Evolutionary conservation across 2,797 vertebrate genomes (phyloP).

Genomic region (Microchirus variegatus): DNA sequence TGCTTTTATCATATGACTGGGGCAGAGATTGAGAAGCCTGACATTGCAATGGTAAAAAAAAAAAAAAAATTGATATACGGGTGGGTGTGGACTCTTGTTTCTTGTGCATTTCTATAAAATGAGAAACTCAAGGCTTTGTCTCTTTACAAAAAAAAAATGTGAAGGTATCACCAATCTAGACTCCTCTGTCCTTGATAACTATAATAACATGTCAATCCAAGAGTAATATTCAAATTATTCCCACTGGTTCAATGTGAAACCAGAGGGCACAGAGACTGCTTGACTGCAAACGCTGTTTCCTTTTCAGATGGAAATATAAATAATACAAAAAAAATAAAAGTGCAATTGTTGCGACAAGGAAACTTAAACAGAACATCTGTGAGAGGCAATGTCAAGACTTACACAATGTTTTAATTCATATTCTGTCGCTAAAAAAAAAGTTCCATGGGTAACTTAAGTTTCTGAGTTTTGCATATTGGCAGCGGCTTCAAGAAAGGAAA

Average conservation of each 20-base stretch:
- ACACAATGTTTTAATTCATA: slow-evolving; percentile 11
- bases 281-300: slow-evolving; percentile 16
- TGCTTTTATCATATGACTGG: not conserved
- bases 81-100: slow-evolving; percentile 4
- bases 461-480: not conserved
- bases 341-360: slow-evolving; percentile 26
- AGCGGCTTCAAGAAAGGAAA: not conserved
- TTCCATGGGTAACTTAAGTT: slow-evolving; percentile 9
- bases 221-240: slow-evolving; percentile 28
- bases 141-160: slow-evolving; percentile 13
- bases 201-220: slow-evolving; percentile 20
- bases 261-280: slow-evolving; percentile 15
- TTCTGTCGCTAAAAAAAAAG: not conserved
- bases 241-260: slow-evolving; percentile 14
- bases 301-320: slow-evolving; percentile 45
- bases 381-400: slow-evolving; percentile 15
- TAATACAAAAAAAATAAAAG: slow-evolving; percentile 14
- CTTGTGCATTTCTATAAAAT: slow-evolving; percentile 27
- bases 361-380: slow-evolving; percentile 22
- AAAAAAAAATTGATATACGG: slow-evolving; percentile 10
- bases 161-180: slow-evolving; percentile 30
- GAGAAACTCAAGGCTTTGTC: slow-evolving; percentile 40
- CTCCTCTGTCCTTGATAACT: slow-evolving; percentile 36
- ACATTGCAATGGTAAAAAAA: slow-evolving; percentile 3
- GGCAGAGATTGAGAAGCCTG: slow-evolving; percentile 6